A percentile compares a stretch with the other conserved stretches of the same genome.
These are phyloP conservation scores for Baccha elongata DNA, from an alignment of 2,888 invertebrate genomes.

Conservation along the genomic window DNA sequence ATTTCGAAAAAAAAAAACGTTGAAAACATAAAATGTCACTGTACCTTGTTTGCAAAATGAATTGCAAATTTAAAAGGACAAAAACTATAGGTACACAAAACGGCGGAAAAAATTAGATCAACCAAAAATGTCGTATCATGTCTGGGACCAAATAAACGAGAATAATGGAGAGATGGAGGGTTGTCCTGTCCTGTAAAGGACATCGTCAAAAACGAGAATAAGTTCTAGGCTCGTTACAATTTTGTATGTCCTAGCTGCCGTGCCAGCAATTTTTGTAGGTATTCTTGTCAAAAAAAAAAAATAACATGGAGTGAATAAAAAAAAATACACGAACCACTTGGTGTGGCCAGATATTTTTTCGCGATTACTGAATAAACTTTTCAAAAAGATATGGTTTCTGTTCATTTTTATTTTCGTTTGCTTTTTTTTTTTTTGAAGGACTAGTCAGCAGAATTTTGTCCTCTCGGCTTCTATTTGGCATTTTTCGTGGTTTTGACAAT, in stretches of 20 bases:
- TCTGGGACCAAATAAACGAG: not conserved
- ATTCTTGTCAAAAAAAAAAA: conserved; percentile 23
- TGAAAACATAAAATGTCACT: conserved; percentile 19
- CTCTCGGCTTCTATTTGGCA: conserved; percentile 35
- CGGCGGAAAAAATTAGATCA: conserved; percentile 60
- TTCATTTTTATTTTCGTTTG: conserved; percentile 46
- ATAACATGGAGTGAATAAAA: not conserved
- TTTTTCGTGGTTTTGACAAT: conserved; percentile 66
- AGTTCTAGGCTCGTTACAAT: conserved; percentile 38
- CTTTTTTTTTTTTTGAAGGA: conserved; percentile 50
- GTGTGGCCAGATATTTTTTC: conserved; percentile 27
- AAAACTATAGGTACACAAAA: conserved; percentile 10
- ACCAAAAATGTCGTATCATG: conserved; percentile 61
- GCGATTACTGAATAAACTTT: conserved; percentile 54
- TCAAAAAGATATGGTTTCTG: conserved; percentile 32
- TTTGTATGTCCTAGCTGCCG: conserved; percentile 24
- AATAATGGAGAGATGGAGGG: not conserved
- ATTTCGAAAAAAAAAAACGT: conserved; percentile 12
- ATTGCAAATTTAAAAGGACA: conserved; percentile 55
- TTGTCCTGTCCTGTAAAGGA: conserved; percentile 49
- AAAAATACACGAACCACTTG: not conserved
- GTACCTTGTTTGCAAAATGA: conserved; percentile 64
- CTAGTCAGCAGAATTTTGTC: conserved; percentile 56
- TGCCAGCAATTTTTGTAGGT: conserved; percentile 46
- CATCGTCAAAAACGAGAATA: conserved; percentile 43